Percentiles rank a stretch among this genome's conserved stretches.
These are phyloP conservation scores for Homalodisca vitripennis DNA, from an alignment of 1,140 invertebrate genomes.

Conservation along the genomic window DNA sequence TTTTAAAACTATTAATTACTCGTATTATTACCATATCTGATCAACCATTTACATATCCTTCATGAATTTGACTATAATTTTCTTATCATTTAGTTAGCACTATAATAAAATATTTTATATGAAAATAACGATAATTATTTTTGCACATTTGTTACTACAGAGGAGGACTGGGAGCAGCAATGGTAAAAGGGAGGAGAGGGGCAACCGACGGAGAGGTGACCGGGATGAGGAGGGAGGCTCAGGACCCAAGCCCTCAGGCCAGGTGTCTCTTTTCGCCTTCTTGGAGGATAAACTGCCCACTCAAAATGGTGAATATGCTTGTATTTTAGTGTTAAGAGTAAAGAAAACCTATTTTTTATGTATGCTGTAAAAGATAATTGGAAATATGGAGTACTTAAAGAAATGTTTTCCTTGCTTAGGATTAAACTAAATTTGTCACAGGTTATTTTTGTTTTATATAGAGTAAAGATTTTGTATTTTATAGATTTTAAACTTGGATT, in stretches of 20 bases:
- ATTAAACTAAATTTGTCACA: background rate
- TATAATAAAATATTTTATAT: no score
- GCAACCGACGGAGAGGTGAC: conserved; percentile 39
- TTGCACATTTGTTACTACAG: conserved; percentile 6
- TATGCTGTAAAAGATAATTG: background rate
- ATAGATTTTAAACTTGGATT: background rate
- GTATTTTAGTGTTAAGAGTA: background rate
- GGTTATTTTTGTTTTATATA: background rate
- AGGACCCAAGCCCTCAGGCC: conserved; percentile 71
- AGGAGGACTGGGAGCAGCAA: conserved; percentile 53
- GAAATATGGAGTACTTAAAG: background rate
- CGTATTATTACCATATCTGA: no score
- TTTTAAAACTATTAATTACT: no score
- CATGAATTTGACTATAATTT: no score
- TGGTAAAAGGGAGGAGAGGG: conserved; percentile 55
- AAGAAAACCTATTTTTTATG: background rate
- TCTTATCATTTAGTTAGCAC: no score
- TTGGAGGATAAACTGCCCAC: conserved; percentile 77
- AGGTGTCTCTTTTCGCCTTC: conserved; percentile 85
- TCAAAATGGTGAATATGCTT: conserved; percentile 45
- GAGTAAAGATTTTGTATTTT: background rate
- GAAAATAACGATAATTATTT: no score
- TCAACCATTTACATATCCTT: no score
- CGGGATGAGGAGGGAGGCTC: conserved; percentile 45
- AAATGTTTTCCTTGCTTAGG: background rate